These are phyloP conservation scores for Montifringilla adamsi DNA, from an alignment of 2,113 vertebrate genomes.

Conservation along the genomic window DNA sequence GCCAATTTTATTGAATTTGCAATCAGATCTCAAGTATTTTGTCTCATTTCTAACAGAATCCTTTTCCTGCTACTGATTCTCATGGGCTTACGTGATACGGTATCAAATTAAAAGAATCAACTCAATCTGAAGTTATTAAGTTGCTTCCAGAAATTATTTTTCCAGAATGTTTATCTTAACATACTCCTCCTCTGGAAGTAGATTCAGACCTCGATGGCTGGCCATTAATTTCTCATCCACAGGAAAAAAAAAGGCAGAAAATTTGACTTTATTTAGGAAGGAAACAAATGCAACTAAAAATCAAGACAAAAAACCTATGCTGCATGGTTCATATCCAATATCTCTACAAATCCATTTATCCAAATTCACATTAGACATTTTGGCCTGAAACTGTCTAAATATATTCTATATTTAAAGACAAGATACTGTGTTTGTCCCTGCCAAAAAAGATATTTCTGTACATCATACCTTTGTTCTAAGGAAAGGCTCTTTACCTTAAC, in stretches of 20 bases:
- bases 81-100: neutral
- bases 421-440: neutral
- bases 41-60: neutral
- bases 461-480: neutral
- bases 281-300: neutral
- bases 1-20: neutral
- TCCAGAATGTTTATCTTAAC: neutral
- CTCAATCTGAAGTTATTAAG: neutral
- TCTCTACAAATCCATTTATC: neutral
- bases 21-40: neutral
- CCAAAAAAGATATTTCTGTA: neutral
- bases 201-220: neutral
- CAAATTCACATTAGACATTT: conserved; percentile 3
- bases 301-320: neutral
- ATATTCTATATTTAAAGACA: neutral
- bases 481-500: neutral
- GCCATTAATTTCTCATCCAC: neutral
- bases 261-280: neutral
- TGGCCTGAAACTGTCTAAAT: conserved; percentile 50
- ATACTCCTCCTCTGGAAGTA: neutral
- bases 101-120: neutral
- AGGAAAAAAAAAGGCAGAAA: neutral
- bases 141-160: neutral
- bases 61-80: neutral
- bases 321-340: neutral